Evolutionary conservation across 2,888 invertebrate species (phyloP), one percentile per base, ranked within the genome.

Genomic region (Pseudanteris insignis): DNA sequence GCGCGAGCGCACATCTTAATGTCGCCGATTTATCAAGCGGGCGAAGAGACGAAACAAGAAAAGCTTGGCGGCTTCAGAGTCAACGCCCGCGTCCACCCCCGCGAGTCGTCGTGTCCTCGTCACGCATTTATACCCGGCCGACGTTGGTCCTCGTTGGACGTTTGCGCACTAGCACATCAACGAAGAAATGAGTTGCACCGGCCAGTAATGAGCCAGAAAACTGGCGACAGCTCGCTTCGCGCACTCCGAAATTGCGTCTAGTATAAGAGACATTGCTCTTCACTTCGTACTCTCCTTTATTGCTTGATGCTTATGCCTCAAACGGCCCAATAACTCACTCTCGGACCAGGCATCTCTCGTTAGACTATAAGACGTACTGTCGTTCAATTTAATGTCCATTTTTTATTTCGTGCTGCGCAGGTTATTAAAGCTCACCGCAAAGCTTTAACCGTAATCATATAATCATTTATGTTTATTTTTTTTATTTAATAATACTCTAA

Each of bases 131-230:
- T 6, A 6, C 10, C n/a, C 28, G 18, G 18, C 3, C 18, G 18
- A 32, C 2, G 46, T 21, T 28, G 48, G 38, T 51, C 48, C 36
- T 64, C 26, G 29, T 48, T n/a, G n/a, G n/a, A n/a, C 24, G 37
- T 7, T n/a, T 26, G 13, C 38, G 29, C 30, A 11, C 41, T 13
- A 25, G 34, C 43, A 15, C 33, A 40, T 51, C 12, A 48, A 48
- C 43, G 65, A 73, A 74, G 74, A 69, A 74, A 72, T 73, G 74
- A 68, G 71, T 70, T 65, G 70, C 67, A 65, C 71, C 69, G 72
- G 70, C 66, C 71, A 72, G 78, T 78, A 79, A 78, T 77, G 79
- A 79, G 79, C 74, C 78, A 77, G 78, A 78, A 79, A 78, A 78
- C 77, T 77, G 78, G 72, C 75, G 78, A 78, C 78, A 77, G 78